Evolutionary conservation across 2,888 invertebrate genomes (phyloP).

Genomic region (Belgica antarctica): DNA sequence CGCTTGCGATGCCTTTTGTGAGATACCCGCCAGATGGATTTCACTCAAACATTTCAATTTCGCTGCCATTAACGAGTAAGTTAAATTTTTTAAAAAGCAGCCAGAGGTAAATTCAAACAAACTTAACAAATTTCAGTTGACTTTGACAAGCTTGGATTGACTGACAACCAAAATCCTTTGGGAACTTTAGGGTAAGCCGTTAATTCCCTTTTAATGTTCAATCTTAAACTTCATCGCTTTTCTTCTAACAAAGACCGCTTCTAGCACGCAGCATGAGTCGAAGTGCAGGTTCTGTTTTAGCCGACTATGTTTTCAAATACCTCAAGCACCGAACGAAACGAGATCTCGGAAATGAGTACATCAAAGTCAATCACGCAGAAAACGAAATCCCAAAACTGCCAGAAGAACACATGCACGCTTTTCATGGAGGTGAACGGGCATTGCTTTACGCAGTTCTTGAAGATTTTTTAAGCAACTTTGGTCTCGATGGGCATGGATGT

Average conservation of each 20-base stretch:
- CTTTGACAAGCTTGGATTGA: conserved; percentile 78
- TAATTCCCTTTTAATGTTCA: no score
- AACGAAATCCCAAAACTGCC: conserved; percentile 55
- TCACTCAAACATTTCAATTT: conserved; percentile 77
- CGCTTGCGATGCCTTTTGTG: conserved; percentile 77
- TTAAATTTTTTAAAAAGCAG: no score
- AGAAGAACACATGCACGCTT: conserved; percentile 57
- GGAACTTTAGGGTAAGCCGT: conserved; percentile 76
- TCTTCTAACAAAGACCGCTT: no score
- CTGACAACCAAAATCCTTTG: conserved; percentile 85
- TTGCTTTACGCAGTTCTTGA: conserved; percentile 74
- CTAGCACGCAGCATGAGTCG: conserved; percentile 74
- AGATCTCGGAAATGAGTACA: neutral
- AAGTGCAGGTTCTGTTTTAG: conserved; percentile 63
- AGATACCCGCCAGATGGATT: conserved; percentile 83
- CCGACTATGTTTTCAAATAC: conserved; percentile 67
- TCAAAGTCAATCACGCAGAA: conserved; percentile 45
- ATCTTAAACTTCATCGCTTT: no score
- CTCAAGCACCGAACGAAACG: conserved; percentile 59
- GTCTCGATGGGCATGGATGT: conserved; percentile 79
- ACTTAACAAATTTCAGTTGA: conserved; percentile 62
- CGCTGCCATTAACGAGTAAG: conserved; percentile 82
- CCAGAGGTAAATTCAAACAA: neutral
- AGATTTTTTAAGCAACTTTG: conserved; percentile 76
- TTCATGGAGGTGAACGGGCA: conserved; percentile 82